Percentiles rank a stretch among this genome's conserved stretches.
phyloP scores from a whole-genome alignment of 2,113 vertebrate genomes.

The Nyctibius bracteatus region DNA sequence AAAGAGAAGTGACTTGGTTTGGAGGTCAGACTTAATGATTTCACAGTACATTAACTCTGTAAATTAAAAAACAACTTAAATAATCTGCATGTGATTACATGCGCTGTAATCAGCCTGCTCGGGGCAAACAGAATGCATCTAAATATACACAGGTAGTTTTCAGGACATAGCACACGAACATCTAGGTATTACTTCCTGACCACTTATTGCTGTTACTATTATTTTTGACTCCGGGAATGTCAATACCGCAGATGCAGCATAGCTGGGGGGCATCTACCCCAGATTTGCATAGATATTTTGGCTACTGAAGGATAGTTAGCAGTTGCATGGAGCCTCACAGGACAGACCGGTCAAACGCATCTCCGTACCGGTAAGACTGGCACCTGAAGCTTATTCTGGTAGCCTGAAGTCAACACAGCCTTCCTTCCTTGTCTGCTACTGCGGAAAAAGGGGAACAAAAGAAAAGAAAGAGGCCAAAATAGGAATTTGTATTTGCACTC shows the following conservation, averaged over 20 bases:
- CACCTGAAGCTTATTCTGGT: background rate
- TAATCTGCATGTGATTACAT: slow-evolving; percentile 24
- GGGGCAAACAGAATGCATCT: background rate
- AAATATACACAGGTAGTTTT: background rate
- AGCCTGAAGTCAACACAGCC: background rate
- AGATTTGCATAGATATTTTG: background rate
- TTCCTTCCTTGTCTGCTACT: background rate
- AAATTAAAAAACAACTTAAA: slow-evolving; percentile 30
- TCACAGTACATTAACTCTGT: background rate
- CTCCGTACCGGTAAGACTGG: background rate
- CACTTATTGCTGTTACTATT: background rate
- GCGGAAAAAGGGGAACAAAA: fast-evolving
- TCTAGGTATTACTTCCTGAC: background rate
- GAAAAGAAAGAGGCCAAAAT: background rate
- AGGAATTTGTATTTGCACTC: background rate
- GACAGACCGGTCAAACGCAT: background rate
- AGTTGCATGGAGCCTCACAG: background rate
- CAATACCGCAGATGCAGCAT: background rate
- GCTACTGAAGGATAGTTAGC: background rate
- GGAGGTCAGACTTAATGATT: slow-evolving; percentile 26
- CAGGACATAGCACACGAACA: background rate
- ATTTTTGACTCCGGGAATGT: background rate
- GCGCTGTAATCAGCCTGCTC: background rate
- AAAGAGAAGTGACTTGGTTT: background rate
- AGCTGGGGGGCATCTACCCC: background rate